Conservation (phyloP, 2,113 vertebrate species). For the Mus pahari region DNA sequence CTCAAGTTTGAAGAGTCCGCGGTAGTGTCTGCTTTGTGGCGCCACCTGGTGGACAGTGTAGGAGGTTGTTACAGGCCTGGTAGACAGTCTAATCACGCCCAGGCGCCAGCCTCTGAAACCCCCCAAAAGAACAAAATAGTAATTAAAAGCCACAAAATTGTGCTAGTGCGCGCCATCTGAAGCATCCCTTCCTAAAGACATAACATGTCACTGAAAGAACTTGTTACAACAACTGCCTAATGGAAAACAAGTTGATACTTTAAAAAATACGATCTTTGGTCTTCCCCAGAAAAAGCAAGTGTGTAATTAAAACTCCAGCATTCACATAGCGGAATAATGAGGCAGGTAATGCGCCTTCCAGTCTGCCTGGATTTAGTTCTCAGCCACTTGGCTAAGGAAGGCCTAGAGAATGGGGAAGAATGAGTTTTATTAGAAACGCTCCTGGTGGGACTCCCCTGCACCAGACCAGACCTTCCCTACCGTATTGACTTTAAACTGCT, state of each 20-base stretch:
- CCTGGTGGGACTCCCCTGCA: background rate
- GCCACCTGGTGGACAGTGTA: conserved; percentile 82
- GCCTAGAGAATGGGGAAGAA: background rate
- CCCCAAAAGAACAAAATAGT: conserved; percentile 87
- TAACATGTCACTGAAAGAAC: conserved; percentile 83
- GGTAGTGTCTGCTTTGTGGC: conserved; percentile 72
- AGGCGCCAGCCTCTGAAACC: conserved; percentile 87
- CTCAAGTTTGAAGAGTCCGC: no score
- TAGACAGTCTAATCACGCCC: conserved; percentile 81
- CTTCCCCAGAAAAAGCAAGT: conserved; percentile 73
- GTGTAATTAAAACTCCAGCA: conserved; percentile 75
- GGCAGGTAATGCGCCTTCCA: conserved; percentile 54
- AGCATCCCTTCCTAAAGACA: conserved; percentile 83
- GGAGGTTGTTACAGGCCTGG: background rate
- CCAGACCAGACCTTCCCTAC: background rate
- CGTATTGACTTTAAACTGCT: no score
- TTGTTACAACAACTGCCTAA: conserved; percentile 84
- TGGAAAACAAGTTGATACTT: conserved; percentile 83
- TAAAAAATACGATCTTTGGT: conserved; percentile 78
- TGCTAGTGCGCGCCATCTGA: conserved; percentile 83
- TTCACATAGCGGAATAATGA: conserved; percentile 67
- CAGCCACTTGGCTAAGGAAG: conserved; percentile 45
- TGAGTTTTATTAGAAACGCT: background rate
- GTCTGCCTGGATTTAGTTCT: conserved; percentile 64
- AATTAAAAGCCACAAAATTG: conserved; percentile 88